Conservation (phyloP, 2,888 invertebrate genomes). For the Nebria salina region DNA sequence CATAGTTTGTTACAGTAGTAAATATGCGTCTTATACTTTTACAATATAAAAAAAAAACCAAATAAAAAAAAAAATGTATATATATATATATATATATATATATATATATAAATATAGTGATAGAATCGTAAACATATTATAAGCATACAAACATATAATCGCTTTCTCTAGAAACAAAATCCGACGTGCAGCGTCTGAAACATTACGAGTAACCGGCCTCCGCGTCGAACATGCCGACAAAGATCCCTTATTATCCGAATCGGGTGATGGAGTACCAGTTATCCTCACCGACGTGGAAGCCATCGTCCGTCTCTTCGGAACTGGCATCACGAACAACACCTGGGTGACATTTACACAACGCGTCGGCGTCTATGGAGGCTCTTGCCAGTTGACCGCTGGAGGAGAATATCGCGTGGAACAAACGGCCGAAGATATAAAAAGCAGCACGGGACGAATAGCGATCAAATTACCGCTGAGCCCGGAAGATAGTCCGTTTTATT, state of each 20-base stretch:
- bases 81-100: background rate
- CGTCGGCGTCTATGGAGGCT: slow-evolving; percentile 64
- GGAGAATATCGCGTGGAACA: slow-evolving; percentile 62
- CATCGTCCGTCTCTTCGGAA: slow-evolving; percentile 78
- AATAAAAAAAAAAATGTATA: background rate
- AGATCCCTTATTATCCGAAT: slow-evolving; percentile 65
- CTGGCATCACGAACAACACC: slow-evolving; percentile 72
- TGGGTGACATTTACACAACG: slow-evolving; percentile 77
- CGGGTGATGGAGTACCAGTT: slow-evolving; percentile 72
- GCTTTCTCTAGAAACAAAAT: background rate
- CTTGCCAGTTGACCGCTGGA: slow-evolving; percentile 71
- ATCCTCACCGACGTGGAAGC: slow-evolving; percentile 71
- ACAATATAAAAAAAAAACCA: too few relatives aligned
- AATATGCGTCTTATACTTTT: too few relatives aligned
- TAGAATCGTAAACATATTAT: background rate
- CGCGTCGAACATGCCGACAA: slow-evolving; percentile 70
- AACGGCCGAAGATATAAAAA: background rate
- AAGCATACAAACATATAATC: background rate
- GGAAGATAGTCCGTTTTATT: slow-evolving; percentile 56
- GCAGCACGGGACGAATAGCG: slow-evolving; percentile 22
- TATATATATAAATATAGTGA: background rate
- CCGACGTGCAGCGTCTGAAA: background rate
- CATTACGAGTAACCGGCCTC: slow-evolving; percentile 65
- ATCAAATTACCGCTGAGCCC: slow-evolving; percentile 53
- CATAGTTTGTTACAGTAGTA: too few relatives aligned